Conservation (phyloP, 2,113 vertebrate species). For the Tychaedon coryphoeus region DNA sequence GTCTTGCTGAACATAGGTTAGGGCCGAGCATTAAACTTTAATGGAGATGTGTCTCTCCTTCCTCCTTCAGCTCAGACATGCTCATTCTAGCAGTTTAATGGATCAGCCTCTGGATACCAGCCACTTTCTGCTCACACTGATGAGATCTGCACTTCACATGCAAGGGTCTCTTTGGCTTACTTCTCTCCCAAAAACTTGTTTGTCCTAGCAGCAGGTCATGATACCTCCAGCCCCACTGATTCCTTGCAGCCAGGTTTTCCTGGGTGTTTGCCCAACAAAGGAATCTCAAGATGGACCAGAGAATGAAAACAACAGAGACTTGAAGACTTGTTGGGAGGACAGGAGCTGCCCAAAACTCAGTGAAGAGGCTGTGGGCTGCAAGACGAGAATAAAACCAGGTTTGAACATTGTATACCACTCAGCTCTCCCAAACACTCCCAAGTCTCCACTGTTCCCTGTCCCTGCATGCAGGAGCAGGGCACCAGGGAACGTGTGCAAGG, state of each 20-base stretch:
- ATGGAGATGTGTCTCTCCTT: not conserved
- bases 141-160: not conserved
- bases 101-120: not conserved
- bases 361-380: not conserved
- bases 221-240: fast-evolving
- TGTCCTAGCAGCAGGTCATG: not conserved
- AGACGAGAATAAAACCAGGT: not conserved
- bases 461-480: not conserved
- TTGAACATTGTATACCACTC: not conserved
- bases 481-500: not conserved
- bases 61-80: not conserved
- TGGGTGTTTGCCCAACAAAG: not conserved
- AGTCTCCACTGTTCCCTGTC: not conserved
- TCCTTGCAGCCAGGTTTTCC: not conserved
- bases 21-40: not conserved
- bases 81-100: not conserved
- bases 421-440: not conserved
- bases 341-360: not conserved
- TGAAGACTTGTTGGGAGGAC: not conserved
- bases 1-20: not conserved
- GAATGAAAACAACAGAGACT: not conserved
- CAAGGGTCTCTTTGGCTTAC: not conserved
- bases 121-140: not conserved
- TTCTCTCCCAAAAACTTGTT: not conserved
- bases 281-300: not conserved